Base-by-base conservation (phyloP, 2,888 invertebrate species). In the Conus canariensis region DNA sequence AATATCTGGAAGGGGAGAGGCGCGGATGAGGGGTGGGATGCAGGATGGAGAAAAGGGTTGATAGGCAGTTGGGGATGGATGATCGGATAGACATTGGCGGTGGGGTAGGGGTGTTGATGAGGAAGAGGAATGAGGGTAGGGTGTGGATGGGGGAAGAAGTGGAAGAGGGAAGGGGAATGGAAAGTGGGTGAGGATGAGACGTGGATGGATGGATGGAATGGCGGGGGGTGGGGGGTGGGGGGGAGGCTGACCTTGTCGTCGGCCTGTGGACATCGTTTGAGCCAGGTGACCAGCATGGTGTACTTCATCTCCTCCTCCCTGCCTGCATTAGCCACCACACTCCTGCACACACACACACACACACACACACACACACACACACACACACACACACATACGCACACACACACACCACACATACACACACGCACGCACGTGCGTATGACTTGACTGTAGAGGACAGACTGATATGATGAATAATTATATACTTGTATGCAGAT, bases 241-340 rank as follows among this genome's bases (percentile, higher is more conserved):
- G 19, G 70, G 19, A 22, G 9, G 8, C 91, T 89, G 90, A 95
- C 95, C 94, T 95, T 95, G 89, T 95, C 94, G 8, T 92, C 91
- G 4, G 95, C 93, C 91, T 94, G 94, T 0, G 95, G 95, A 64
- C 94, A 94, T 85, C 93, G 93, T 88, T 95, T 95, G 25, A 95
- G 90, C 95, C 95, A 95, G n/a, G 95, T 94, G 92, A 95, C 93
- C 89, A 95, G 91, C 95, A 95, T 95, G 22, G 95, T 94, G 87
- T 93, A 95, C 85, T 94, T 94, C 10, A 94, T 94, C 19, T 94
- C 93, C 16, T 92, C 91, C 19, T 94, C 94, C 1, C 92, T 91
- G 22, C 91, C 90, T 56, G 94, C 93, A 1, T 92, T 92, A 25
- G 92, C 89, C 90, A 91, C 87, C 58, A 88, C 89, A 22, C 22